Base-by-base conservation (phyloP, 2,888 invertebrate genomes). In the Lacanobia oleracea region DNA sequence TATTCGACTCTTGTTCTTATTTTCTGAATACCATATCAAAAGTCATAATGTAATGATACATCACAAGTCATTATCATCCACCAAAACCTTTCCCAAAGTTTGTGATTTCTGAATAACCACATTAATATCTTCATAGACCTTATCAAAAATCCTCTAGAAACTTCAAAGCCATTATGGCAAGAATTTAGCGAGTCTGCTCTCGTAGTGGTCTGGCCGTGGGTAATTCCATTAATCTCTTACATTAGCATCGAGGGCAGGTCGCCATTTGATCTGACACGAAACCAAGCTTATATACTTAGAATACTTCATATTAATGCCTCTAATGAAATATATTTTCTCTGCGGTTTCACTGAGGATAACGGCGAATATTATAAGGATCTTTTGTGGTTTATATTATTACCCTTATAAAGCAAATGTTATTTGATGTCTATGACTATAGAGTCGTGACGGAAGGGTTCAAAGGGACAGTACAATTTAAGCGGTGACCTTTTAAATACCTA, bases 151-250 rank as follows among this genome's bases (percentile, higher is more conserved):
- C 75, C 75, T 81, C 77, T 79, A 69, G 60, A 79, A 82, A 82
- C 79, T 82, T 80, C 75, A 88, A 87, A 90, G 88, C 88, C 88
- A 89, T 89, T 89, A 89, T 86, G 87, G 87, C 88, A 88, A 86
- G 88, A 87, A 89, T 91, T 91, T 90, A 86, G 87, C 86, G 86
- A 88, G 89, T 88, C 86, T 86, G 76, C 85, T 84, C 83, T 85
- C 82, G 86, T 82, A 83, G 86, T 82, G 85, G 85, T 84, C 87
- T 80, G 86, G 87, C 86, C 86, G 89, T 89, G 87, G 87, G 89
- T 94, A 92, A 93, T 93, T 93, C 91, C 91, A 94, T 94, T 94
- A 93, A 94, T 93, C 92, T 91, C 85, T 83, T 87, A 91, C 92
- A 94, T 93, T 93, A 93, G 89, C 93, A 92, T 93, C 86, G 91